phyloP scores from a whole-genome alignment of 1,140 invertebrate genomes.

The Anastrepha ludens region DNA sequence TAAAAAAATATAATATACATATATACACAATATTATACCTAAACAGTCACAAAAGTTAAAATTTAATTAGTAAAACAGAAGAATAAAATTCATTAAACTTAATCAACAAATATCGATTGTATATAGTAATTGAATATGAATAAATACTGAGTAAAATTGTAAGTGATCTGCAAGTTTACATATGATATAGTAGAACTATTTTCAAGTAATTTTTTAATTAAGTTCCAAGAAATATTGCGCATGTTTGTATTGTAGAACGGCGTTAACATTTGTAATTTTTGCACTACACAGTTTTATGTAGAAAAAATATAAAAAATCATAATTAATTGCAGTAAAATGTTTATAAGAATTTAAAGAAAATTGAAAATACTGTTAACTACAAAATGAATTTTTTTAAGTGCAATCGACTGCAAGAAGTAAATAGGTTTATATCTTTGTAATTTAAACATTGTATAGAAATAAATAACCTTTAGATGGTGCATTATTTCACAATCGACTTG shows the following conservation, averaged over 20 bases:
- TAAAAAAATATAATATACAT: slow-evolving; percentile 36
- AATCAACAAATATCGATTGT: neutral
- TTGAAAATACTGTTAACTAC: neutral
- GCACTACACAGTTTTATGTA: neutral
- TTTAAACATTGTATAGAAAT: neutral
- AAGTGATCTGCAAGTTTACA: slow-evolving; percentile 37
- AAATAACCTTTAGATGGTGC: neutral
- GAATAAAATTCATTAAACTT: too few relatives aligned
- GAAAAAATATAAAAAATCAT: neutral
- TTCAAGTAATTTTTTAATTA: neutral
- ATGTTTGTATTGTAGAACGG: slow-evolving; percentile 5
- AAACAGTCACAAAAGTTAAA: too few relatives aligned
- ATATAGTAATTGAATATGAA: slow-evolving; percentile 24
- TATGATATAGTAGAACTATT: slow-evolving; percentile 26
- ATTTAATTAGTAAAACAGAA: neutral
- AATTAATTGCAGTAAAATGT: neutral
- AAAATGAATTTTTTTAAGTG: neutral
- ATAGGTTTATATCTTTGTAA: neutral
- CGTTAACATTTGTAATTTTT: slow-evolving; percentile 26
- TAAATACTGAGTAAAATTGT: neutral
- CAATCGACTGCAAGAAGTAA: slow-evolving; percentile 5
- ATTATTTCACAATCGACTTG: neutral
- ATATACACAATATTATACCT: neutral
- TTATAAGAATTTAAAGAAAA: neutral
- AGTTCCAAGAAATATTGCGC: neutral